A percentile compares a stretch with the other conserved stretches of the same genome.
Evolutionary conservation across 2,888 invertebrate genomes (phyloP).

Genomic region (Oscheius sp.): DNA sequence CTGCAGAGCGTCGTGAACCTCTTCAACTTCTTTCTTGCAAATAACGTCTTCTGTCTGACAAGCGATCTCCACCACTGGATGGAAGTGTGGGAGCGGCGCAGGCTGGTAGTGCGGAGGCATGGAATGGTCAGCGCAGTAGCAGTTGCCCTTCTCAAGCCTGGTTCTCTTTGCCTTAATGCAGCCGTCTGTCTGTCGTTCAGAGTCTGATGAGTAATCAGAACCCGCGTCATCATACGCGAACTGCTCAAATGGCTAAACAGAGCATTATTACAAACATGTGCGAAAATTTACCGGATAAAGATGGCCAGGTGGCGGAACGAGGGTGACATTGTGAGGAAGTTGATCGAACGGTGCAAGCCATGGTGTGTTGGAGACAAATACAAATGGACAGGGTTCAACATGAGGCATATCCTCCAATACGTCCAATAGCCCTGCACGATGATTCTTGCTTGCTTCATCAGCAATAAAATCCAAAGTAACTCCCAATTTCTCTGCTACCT

Average conservation of each 20-base stretch:
- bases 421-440: neutral
- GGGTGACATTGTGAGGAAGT: too few relatives aligned
- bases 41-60: conserved; percentile 28
- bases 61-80: conserved; percentile 20
- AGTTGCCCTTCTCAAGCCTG: conserved; percentile 9
- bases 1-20: neutral
- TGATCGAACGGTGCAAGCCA: too few relatives aligned
- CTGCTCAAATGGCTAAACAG: neutral
- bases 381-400: too few relatives aligned
- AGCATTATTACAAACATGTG: neutral
- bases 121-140: neutral
- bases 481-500: neutral
- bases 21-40: neutral
- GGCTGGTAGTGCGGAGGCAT: conserved; percentile 7
- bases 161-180: conserved; percentile 42
- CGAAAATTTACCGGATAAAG: too few relatives aligned
- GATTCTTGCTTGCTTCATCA: neutral
- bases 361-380: too few relatives aligned
- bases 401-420: too few relatives aligned
- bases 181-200: conserved; percentile 40
- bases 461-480: conserved; percentile 9
- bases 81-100: neutral
- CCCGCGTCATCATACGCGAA: conserved; percentile 1
- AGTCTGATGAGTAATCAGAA: conserved; percentile 26
- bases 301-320: too few relatives aligned